These are phyloP conservation scores for Ctena decussata DNA, from an alignment of 2,888 invertebrate species.

Conservation along the genomic window DNA sequence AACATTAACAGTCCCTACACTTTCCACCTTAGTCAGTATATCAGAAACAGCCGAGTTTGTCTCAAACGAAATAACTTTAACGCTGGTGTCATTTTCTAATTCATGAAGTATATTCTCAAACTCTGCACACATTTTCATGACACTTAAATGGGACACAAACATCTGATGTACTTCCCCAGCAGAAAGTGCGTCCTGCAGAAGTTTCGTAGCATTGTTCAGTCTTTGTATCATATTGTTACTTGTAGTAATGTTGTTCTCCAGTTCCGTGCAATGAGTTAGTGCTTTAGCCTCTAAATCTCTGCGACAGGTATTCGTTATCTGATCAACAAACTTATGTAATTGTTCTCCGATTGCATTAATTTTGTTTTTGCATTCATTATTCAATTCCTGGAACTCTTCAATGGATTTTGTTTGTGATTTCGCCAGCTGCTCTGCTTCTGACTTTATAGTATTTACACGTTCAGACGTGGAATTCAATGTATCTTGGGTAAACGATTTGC, in stretches of 20 bases:
- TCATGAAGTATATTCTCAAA: neutral
- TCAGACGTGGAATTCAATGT: neutral
- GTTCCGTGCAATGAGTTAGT: neutral
- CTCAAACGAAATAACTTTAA: neutral
- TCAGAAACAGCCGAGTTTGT: neutral
- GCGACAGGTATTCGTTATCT: neutral
- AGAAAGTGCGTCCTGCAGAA: neutral
- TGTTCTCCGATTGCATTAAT: neutral
- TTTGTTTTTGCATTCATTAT: neutral
- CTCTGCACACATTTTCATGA: neutral
- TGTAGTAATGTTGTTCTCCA: neutral
- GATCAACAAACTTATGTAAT: neutral
- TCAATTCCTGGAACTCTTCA: neutral
- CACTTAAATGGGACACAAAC: neutral
- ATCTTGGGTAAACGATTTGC: neutral
- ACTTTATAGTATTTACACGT: neutral
- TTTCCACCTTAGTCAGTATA: neutral
- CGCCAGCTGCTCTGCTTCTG: neutral
- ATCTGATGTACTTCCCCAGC: neutral
- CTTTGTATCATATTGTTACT: neutral
- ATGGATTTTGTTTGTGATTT: neutral
- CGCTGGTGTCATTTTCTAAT: neutral
- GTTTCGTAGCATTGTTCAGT: neutral
- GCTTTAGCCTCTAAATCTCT: neutral
- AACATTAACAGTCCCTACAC: neutral